Conservation (phyloP, 2,888 invertebrate genomes). For the Mesorhabditis spiculigera region DNA sequence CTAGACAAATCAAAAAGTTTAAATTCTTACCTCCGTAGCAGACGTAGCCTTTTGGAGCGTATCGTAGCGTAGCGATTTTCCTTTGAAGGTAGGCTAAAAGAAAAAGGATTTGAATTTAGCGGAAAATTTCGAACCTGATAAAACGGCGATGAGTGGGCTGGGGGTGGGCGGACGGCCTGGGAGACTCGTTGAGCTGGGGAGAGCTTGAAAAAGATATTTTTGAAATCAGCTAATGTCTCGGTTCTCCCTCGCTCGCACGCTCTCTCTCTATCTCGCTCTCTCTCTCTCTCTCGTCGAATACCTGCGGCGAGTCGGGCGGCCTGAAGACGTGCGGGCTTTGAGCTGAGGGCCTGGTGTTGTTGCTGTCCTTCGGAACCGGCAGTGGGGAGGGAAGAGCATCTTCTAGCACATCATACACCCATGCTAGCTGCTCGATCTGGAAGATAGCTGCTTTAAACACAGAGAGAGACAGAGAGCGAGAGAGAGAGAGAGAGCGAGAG, state of each 20-base stretch:
- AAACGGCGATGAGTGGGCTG: neutral
- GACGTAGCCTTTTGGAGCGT: neutral
- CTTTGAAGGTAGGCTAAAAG: constrained; percentile 1
- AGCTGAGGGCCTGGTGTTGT: neutral
- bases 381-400: constrained; percentile 6
- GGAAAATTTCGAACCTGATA: neutral
- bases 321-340: neutral
- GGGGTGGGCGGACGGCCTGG: constrained; percentile 3
- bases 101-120: neutral
- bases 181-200: constrained; percentile 3
- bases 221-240: too few species aligned
- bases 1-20: too few species aligned
- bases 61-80: neutral
- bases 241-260: too few species aligned
- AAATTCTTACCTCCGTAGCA: neutral
- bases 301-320: constrained; percentile 6
- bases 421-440: constrained; percentile 5
- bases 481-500: too few species aligned
- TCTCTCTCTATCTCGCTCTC: neutral
- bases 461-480: too few species aligned
- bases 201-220: too few species aligned
- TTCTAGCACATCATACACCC: constrained; percentile 6
- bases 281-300: too few species aligned
- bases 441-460: neutral
- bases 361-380: neutral